A percentile compares a stretch with the other conserved stretches of the same genome.
phyloP scores from a whole-genome alignment of 2,113 vertebrate genomes.

The Anser cygnoides region DNA sequence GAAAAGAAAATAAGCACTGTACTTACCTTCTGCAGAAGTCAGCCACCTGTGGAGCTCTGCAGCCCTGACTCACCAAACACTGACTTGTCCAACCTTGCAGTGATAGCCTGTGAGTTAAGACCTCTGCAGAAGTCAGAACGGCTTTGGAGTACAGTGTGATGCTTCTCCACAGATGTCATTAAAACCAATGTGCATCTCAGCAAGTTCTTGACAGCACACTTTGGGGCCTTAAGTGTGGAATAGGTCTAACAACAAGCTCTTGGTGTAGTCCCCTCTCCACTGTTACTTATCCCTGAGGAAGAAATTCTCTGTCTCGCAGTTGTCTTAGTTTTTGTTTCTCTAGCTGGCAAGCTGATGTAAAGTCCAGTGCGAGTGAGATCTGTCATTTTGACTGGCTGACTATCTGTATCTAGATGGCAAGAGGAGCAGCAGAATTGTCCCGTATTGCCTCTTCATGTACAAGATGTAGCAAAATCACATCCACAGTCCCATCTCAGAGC shows the following conservation, averaged over 20 bases:
- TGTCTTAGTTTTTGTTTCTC: background rate
- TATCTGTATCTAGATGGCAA: background rate
- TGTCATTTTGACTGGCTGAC: rapidly evolving
- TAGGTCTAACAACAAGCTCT: background rate
- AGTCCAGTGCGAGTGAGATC: background rate
- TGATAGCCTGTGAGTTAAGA: background rate
- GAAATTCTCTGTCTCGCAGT: background rate
- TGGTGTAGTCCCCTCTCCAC: background rate
- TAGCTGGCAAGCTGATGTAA: background rate
- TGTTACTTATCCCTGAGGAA: background rate
- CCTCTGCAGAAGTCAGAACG: background rate
- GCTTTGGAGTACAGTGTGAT: background rate
- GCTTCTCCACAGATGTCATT: background rate
- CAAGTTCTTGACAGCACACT: background rate
- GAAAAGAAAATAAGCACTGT: background rate
- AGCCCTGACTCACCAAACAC: background rate
- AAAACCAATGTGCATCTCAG: background rate
- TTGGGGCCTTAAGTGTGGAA: background rate
- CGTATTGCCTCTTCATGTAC: background rate
- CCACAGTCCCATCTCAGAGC: background rate
- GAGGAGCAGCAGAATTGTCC: background rate
- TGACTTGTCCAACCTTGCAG: background rate
- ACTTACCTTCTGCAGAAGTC: background rate
- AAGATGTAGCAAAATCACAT: background rate
- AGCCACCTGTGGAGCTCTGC: background rate